phyloP scores from a whole-genome alignment of 2,797 vertebrate genomes.

The Hyperoplus lanceolatus region DNA sequence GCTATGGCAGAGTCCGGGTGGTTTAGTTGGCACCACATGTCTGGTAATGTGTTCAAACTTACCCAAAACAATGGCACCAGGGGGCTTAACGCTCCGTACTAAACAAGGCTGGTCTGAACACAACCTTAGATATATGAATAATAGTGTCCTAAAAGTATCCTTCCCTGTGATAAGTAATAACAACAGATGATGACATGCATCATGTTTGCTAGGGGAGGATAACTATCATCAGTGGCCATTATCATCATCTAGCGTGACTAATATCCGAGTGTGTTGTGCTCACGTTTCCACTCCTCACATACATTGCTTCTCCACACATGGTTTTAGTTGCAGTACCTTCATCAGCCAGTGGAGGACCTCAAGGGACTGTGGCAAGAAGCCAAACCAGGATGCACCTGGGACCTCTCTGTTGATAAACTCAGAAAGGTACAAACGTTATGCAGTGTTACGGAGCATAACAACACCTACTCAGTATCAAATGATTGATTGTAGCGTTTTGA shows the following conservation, averaged over 20 bases:
- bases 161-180: background rate
- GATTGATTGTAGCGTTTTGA: background rate
- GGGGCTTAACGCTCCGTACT: no score
- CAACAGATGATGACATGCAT: background rate
- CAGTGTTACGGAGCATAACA: background rate
- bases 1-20: no score
- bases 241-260: background rate
- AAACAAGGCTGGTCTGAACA: no score
- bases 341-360: constrained; percentile 71
- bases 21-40: no score
- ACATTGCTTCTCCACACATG: background rate
- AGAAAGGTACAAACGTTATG: constrained; percentile 82
- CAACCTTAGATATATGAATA: no score
- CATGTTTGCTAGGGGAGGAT: background rate
- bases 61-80: no score
- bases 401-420: constrained; percentile 87
- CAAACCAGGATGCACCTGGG: constrained; percentile 80
- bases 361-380: constrained; percentile 75
- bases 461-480: background rate
- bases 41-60: no score
- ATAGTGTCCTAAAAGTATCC: constrained; percentile 8
- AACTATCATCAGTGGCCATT: background rate
- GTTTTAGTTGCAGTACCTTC: constrained; percentile 74
- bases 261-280: constrained; percentile 10
- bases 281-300: background rate